These are phyloP conservation scores for Neogale vison DNA, from an alignment of 2,113 vertebrate species.

Conservation along the genomic window DNA sequence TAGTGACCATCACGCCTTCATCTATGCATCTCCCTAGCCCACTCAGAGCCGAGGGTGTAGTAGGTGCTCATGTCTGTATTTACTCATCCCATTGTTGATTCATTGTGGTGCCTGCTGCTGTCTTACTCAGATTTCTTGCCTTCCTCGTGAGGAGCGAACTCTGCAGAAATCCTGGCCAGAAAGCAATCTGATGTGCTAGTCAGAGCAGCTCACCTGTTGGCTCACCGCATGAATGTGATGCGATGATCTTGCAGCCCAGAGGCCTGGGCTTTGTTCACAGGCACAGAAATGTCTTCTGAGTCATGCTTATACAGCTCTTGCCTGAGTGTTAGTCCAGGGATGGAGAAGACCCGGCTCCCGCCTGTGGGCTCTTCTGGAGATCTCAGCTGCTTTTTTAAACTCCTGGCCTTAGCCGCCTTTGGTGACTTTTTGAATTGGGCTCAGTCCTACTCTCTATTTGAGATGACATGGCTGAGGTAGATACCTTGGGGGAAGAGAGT, in stretches of 20 bases:
- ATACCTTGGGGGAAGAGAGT: neutral
- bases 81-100: slow-evolving; percentile 45
- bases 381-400: neutral
- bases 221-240: slow-evolving; percentile 32
- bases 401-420: neutral
- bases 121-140: slow-evolving; percentile 54
- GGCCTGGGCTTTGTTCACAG: slow-evolving; percentile 28
- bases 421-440: neutral
- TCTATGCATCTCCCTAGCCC: neutral
- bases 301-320: slow-evolving; percentile 43
- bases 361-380: neutral
- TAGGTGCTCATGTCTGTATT: neutral
- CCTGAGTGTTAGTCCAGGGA: neutral
- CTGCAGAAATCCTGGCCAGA: slow-evolving; percentile 71
- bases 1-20: neutral
- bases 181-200: slow-evolving; percentile 61
- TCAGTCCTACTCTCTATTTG: neutral
- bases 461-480: neutral
- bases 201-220: slow-evolving; percentile 67
- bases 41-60: neutral
- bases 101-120: neutral
- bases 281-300: slow-evolving; percentile 43
- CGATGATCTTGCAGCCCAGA: slow-evolving; percentile 43
- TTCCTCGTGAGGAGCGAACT: slow-evolving; percentile 45
- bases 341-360: neutral